Conservation (phyloP, 2,888 invertebrate species). For the Eupithecia vulgata region DNA sequence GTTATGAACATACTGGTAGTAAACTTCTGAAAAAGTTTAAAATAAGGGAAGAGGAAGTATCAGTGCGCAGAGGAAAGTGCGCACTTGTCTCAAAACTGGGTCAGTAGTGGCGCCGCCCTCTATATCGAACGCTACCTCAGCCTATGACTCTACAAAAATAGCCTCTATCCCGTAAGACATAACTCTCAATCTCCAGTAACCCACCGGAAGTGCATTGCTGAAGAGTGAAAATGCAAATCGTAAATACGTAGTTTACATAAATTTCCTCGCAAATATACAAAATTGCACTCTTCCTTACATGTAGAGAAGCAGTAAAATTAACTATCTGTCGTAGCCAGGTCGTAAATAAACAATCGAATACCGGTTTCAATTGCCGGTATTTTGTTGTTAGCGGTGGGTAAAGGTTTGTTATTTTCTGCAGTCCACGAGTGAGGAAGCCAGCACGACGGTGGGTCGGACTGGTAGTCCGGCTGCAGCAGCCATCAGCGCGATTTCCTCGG, state of each 20-base stretch:
- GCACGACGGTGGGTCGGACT: conserved; percentile 73
- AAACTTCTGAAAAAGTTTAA: conserved; percentile 63
- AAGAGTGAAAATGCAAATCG: conserved; percentile 69
- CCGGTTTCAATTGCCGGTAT: background rate
- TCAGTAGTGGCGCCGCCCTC: conserved; percentile 82
- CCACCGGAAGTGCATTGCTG: conserved; percentile 49
- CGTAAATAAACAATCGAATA: conserved; percentile 9
- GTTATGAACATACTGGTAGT: conserved; percentile 34
- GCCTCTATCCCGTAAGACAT: conserved; percentile 62
- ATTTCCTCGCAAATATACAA: conserved; percentile 37
- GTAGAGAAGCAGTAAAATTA: background rate
- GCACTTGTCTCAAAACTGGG: conserved; percentile 81
- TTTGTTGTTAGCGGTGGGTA: conserved; percentile 36
- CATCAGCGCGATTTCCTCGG: conserved; percentile 59
- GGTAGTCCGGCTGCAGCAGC: conserved; percentile 60
- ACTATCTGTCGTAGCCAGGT: background rate
- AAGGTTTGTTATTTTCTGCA: conserved; percentile 52
- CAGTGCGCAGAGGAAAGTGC: conserved; percentile 80
- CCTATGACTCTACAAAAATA: conserved; percentile 63
- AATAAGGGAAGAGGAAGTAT: conserved; percentile 75
- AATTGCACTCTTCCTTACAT: background rate
- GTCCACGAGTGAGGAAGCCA: conserved; percentile 79
- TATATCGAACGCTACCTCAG: conserved; percentile 76
- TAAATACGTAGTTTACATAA: conserved; percentile 62
- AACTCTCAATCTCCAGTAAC: conserved; percentile 60